phyloP scores from a whole-genome alignment of 2,113 vertebrate genomes.

The Tympanuchus pallidicinctus region DNA sequence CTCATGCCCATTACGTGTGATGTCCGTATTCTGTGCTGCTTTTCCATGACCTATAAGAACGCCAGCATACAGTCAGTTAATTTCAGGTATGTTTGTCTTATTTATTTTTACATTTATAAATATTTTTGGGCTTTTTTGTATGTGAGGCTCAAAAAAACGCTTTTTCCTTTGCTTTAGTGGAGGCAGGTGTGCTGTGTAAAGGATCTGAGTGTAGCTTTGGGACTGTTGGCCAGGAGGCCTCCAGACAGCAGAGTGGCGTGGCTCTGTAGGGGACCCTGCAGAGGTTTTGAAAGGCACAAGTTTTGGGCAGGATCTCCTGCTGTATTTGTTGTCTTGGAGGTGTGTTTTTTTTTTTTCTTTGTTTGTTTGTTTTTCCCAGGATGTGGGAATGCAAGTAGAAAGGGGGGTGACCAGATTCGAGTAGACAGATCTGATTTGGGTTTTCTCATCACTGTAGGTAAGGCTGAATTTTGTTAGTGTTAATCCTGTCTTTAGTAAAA shows the following conservation, averaged over 20 bases:
- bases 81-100: neutral
- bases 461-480: neutral
- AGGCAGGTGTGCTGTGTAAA: neutral
- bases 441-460: neutral
- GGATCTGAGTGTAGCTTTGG: fast-evolving
- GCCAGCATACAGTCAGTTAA: neutral
- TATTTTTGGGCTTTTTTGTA: neutral
- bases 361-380: neutral
- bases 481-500: neutral
- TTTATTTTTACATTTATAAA: neutral
- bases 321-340: fast-evolving
- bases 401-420: fast-evolving
- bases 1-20: neutral
- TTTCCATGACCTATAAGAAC: neutral
- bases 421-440: neutral
- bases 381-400: neutral
- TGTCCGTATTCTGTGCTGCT: fast-evolving
- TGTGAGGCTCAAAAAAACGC: neutral
- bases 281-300: neutral
- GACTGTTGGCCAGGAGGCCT: neutral
- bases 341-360: neutral
- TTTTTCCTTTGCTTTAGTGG: neutral
- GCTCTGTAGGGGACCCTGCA: neutral
- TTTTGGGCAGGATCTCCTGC: neutral
- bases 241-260: too few relatives aligned